These are phyloP conservation scores for Tineola bisselliella DNA, from an alignment of 2,888 invertebrate genomes.

Conservation along the genomic window DNA sequence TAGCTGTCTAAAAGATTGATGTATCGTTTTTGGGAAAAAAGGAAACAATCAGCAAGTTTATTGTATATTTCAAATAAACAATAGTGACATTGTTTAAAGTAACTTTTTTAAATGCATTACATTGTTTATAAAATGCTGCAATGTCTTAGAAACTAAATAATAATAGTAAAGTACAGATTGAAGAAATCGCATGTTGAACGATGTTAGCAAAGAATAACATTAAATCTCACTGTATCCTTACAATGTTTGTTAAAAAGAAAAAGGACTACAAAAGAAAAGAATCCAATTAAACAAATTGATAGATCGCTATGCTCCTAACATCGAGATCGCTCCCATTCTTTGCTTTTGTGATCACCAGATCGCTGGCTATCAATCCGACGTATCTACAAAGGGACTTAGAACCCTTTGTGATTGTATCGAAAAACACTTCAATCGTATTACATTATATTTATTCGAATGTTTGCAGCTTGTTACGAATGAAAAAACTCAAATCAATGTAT, in stretches of 20 bases:
- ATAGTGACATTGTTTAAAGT: too few species aligned
- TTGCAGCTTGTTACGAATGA: conserved; percentile 4
- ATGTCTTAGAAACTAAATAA: too few species aligned
- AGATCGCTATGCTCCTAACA: conserved; percentile 26
- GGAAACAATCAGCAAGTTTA: neutral
- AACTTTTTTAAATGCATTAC: too few species aligned
- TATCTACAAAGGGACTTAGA: conserved; percentile 32
- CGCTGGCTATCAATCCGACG: conserved; percentile 37
- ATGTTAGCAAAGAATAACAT: conserved; percentile 18
- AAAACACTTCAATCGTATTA: conserved; percentile 16
- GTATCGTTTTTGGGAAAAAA: conserved; percentile 32
- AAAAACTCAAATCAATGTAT: neutral
- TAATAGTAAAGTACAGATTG: too few species aligned
- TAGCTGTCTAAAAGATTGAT: conserved; percentile 49
- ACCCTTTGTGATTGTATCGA: conserved; percentile 39
- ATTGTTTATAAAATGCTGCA: too few species aligned
- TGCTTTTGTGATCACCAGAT: conserved; percentile 51
- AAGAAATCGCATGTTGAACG: neutral
- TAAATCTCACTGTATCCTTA: conserved; percentile 41
- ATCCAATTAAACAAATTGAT: conserved; percentile 63
- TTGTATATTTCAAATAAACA: neutral
- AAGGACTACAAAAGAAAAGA: conserved; percentile 42
- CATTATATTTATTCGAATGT: conserved; percentile 13
- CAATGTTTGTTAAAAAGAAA: conserved; percentile 32
- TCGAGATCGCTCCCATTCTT: conserved; percentile 30